These are phyloP conservation scores for Anguilla pacifica DNA, from an alignment of 2,797 vertebrate species.

Conservation along the genomic window DNA sequence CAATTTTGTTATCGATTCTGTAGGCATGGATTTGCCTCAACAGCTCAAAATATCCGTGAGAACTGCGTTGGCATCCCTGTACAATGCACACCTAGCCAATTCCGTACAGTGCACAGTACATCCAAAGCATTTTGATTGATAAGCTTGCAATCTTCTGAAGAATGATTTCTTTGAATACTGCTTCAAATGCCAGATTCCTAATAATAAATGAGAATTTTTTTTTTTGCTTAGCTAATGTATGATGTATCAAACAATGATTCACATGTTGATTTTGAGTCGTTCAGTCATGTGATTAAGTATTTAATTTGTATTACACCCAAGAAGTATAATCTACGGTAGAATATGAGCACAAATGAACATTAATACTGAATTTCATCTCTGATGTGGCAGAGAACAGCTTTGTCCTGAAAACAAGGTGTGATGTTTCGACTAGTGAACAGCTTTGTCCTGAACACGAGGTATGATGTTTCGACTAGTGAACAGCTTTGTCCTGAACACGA, in stretches of 20 bases:
- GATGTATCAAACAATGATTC: background rate
- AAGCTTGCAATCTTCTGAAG: background rate
- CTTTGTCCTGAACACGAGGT: no score
- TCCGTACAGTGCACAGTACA: background rate
- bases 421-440: no score
- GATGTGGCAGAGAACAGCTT: background rate
- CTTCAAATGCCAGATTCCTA: background rate
- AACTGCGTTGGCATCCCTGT: background rate
- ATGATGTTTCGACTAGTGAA: no score
- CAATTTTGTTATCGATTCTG: background rate
- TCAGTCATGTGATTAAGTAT: background rate
- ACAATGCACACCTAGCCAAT: background rate
- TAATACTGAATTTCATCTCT: background rate
- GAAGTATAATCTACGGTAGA: background rate
- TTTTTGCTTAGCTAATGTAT: background rate
- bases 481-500: no score
- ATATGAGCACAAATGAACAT: background rate
- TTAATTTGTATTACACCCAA: background rate
- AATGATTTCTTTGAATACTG: background rate
- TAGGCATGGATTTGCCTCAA: background rate
- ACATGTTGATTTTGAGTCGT: background rate
- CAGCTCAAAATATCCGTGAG: background rate
- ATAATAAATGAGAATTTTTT: background rate
- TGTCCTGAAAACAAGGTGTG: no score
- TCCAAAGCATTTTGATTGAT: background rate